These are phyloP conservation scores for Hydractinia symbiolongicarpus DNA, from an alignment of 30 jellyfish, hydroid and myxozoan genomes.

Conservation along the genomic window DNA sequence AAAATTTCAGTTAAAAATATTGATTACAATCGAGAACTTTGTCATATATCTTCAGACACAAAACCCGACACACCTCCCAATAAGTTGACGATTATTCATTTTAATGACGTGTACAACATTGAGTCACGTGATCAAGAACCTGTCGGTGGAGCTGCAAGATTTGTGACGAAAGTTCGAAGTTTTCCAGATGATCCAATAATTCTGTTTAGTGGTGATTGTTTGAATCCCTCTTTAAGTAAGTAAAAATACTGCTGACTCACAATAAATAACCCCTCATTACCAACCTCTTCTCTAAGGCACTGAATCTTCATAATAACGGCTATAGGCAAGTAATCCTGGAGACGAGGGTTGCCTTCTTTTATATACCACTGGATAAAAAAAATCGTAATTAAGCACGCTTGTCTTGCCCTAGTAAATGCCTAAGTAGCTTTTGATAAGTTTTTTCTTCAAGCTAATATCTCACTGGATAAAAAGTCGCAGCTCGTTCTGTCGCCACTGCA, in stretches of 20 bases:
- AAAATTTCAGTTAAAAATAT: background rate
- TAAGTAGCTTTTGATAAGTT: no score
- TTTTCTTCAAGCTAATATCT: no score
- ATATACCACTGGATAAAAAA: no score
- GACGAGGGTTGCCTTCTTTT: no score
- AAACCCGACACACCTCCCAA: slow-evolving; percentile 8
- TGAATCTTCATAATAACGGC: background rate
- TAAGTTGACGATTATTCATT: slow-evolving; percentile 43
- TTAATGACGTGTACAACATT: slow-evolving; percentile 75
- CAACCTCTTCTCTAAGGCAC: background rate
- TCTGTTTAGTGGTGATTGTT: slow-evolving; percentile 71
- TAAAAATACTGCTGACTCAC: background rate
- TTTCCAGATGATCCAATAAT: slow-evolving; percentile 50
- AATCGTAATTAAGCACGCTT: no score
- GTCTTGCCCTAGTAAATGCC: no score
- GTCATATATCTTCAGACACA: slow-evolving; percentile 17
- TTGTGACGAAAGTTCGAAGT: slow-evolving; percentile 63
- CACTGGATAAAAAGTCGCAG: no score
- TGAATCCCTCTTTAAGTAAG: slow-evolving; percentile 73
- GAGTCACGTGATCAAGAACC: slow-evolving; percentile 77
- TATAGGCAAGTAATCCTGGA: background rate
- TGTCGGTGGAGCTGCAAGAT: slow-evolving; percentile 86
- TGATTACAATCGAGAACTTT: background rate
- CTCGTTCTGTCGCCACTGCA: no score
- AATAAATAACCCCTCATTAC: background rate